Base-by-base conservation (phyloP, 2,888 invertebrate genomes). In the Bhutanitis thaidina region DNA sequence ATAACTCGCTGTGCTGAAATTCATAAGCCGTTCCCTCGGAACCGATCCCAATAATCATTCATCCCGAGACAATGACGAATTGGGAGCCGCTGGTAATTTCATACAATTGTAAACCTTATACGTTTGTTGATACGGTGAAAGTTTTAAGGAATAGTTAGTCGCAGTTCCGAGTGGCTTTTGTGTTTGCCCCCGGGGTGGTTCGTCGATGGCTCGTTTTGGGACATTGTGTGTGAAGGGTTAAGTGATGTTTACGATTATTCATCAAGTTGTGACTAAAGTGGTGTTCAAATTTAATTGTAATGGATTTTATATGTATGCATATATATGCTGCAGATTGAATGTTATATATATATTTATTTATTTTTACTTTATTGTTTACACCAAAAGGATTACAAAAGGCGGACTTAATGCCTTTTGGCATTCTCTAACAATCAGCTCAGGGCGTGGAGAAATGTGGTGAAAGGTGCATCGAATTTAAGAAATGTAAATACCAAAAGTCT, bases 61-160 rank as follows among this genome's bases (percentile, higher is more conserved):
- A 75, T 65, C 64, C 58, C 41, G 54, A 64, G 77, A 78, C 76
- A 71, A 65, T 75, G 77, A 78, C 65, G 61, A 65, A 73, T 73
- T 62, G 62, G 20, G 3, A 41, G 29, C 16, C 35, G 7, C 5
- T 4, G 10, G 1, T 7, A 9, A 8, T 9, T 16, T 15, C 48
- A 12, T 3, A 1, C 35, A 27, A 50, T 40, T 45, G 45, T 50
- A 29, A 35, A 30, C 45, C 40, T 29, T 50, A 20, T 8, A 15
- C 10, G 10, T 10, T 10, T 40, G 30, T 38, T 34, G 30, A 49
- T 44, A 49, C 20, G 43, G 38, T 20, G 37, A 34, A 38, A 57
- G 45, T 58, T 54, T 54, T 55, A 51, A n/a, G 44, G 44, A 48
- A 46, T 47, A 29, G 53, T 53, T 53, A 53, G 27, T 25, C 45